Evolutionary conservation across 2,797 vertebrate genomes (phyloP), one percentile per base, ranked within the genome.

Genomic region (Enteromius paludinosus): DNA sequence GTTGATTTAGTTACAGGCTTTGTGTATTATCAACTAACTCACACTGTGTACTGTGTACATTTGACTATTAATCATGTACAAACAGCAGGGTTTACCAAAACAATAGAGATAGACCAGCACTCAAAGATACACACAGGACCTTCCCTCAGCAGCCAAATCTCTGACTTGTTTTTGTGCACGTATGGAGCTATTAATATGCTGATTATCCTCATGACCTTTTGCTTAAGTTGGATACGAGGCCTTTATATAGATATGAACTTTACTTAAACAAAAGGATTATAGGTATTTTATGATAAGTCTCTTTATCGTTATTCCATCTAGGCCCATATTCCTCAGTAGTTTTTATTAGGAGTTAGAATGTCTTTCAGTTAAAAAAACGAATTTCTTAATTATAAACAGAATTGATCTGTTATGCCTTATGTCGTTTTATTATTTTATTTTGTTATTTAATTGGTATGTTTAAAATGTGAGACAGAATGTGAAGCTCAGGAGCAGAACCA

Each of bases 181-280:
- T 83, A 83, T 79, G 81, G 84, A 89, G 88, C 87, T 92, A 88
- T 90, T 92, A 88, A 91, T 90, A 87, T 91, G 87, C 84, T 89
- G 90, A 92, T 95, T 93, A 95, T 93, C 90, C 89, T 77, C 85
- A 41, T 92, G 93, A 95, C 93, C 93, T 94, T 94, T 94, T 93
- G 88, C 89, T 89, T 92, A 92, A 94, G 88, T 88, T 94, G 90
- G 92, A 92, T 94, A 93, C 85, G 75, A 3, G 89, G 73, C 83
- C 91, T 92, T 90, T 90, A 91, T 88, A 92, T 89, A 91, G 90
- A 89, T 83, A 47, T 87, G 76, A 81, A 75, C 83, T 86, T 79
- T 30, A 64, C 87, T 78, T 89, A 17, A 89, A 86, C 87, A 80
- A 85, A 89, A 81, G 78, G 83, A 91, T 90, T 91, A 87, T 79